Evolutionary conservation across 1,140 invertebrate genomes (phyloP).

Genomic region (Ceratosolen fusciceps): DNA sequence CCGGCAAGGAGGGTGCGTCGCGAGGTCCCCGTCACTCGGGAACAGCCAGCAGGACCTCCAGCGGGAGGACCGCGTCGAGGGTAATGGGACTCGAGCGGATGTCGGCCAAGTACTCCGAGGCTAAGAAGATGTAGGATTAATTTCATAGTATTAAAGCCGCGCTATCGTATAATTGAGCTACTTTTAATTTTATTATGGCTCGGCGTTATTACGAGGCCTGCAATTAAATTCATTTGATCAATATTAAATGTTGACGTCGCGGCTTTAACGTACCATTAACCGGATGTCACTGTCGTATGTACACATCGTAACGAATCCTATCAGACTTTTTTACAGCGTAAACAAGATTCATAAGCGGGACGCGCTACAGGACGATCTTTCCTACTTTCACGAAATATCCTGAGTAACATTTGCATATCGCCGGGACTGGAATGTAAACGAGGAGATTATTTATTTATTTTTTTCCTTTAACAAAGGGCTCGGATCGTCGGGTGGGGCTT

Average conservation of each 20-base stretch:
- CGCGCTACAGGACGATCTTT: neutral
- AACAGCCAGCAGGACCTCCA: too few relatives aligned
- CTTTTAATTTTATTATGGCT: slow-evolving; percentile 20
- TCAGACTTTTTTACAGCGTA: neutral
- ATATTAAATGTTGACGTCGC: slow-evolving; percentile 1
- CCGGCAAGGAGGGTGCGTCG: too few relatives aligned
- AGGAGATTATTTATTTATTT: neutral
- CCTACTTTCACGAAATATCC: slow-evolving; percentile 1
- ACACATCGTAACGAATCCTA: neutral
- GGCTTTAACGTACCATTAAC: slow-evolving; percentile 15
- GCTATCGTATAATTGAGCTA: slow-evolving; percentile 12
- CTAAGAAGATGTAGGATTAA: slow-evolving; percentile 14
- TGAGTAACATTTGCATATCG: neutral
- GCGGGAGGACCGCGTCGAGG: neutral
- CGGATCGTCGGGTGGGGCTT: too few relatives aligned
- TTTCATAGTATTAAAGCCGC: slow-evolving; percentile 7
- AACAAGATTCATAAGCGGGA: neutral
- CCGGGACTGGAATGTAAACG: neutral
- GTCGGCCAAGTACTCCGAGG: neutral
- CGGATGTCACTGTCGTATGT: neutral
- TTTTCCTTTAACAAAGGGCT: neutral
- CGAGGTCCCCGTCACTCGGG: too few relatives aligned
- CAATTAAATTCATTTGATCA: slow-evolving; percentile 27
- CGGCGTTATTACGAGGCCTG: neutral
- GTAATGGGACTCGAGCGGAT: neutral